Conservation (phyloP, 2,797 vertebrate species). For the Oreochromis grahami region DNA sequence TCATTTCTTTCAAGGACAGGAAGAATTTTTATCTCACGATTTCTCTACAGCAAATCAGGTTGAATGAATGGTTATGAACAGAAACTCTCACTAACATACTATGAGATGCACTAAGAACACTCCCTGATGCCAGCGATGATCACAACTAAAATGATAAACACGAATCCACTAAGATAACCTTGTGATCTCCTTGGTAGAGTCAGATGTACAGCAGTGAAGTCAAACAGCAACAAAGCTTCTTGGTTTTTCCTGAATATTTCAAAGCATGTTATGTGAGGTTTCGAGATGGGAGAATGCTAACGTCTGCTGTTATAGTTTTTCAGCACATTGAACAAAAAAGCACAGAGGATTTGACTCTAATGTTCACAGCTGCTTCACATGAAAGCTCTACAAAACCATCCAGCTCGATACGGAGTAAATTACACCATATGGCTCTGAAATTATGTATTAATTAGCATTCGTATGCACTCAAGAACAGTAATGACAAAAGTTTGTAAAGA, state of each 20-base stretch:
- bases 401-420: background rate
- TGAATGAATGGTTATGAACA: conserved; percentile 27
- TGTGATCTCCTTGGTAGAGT: background rate
- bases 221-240: background rate
- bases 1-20: conserved; percentile 29
- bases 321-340: background rate
- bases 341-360: background rate
- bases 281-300: background rate
- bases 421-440: conserved; percentile 9
- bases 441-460: conserved; percentile 34
- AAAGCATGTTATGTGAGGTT: background rate
- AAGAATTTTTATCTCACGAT: conserved; percentile 16
- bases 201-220: background rate
- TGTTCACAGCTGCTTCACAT: background rate
- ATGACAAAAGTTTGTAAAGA: conserved; percentile 20
- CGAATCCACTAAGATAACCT: background rate
- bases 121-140: background rate
- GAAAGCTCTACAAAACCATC: background rate
- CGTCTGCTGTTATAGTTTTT: background rate
- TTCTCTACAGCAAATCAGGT: conserved; percentile 24
- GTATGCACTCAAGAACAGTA: conserved; percentile 3
- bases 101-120: background rate
- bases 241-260: background rate
- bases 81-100: background rate
- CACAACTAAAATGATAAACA: background rate